These are phyloP conservation scores for Greenwoodochromis staneri DNA, from an alignment of 2,113 vertebrate species.

Conservation along the genomic window DNA sequence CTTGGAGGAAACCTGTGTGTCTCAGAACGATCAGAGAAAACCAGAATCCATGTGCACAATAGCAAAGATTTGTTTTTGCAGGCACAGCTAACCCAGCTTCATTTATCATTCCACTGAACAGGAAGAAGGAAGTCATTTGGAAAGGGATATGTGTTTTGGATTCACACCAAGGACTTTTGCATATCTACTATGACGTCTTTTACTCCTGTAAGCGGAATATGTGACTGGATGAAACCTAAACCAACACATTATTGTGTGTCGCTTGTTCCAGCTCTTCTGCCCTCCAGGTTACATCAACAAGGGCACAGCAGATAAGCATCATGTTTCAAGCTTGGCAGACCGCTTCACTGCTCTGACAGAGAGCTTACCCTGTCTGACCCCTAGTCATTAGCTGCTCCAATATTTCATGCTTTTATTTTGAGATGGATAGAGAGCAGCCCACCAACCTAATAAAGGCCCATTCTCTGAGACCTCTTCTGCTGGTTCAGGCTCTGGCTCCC, in stretches of 20 bases:
- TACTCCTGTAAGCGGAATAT: neutral
- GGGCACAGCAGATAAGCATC: conserved; percentile 2
- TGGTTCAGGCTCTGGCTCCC: conserved; percentile 80
- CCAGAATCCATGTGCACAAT: neutral
- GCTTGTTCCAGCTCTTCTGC: conserved; percentile 14
- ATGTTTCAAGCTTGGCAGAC: conserved; percentile 7
- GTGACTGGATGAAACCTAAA: neutral
- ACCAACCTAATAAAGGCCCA: conserved; percentile 81
- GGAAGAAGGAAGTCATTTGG: neutral
- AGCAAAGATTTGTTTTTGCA: neutral
- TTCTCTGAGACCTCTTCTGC: conserved; percentile 90
- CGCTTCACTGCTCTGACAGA: neutral
- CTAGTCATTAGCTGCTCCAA: neutral
- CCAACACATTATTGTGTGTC: conserved; percentile 1
- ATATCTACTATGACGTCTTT: neutral
- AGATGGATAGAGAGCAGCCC: conserved; percentile 17
- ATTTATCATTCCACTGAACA: neutral
- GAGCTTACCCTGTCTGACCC: neutral
- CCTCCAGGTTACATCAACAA: conserved; percentile 22
- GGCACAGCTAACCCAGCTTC: neutral
- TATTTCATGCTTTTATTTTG: neutral
- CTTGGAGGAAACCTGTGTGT: neutral
- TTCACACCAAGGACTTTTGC: neutral
- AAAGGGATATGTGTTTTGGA: neutral
- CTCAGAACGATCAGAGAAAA: neutral